Percentiles rank a stretch among this genome's conserved stretches.
phyloP scores from a whole-genome alignment of 2,113 vertebrate species.

The pig (Sus scrofa) region T2T-Sscrofa CM000817.6:10340501-10341000 shows the following conservation, averaged over 20 bases:
- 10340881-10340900: not conserved
- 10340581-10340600: not conserved
- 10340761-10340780: not conserved
- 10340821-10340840: not conserved
- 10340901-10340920: conserved; percentile 16
- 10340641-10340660: not conserved
- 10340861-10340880: not conserved
- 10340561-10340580: too few species aligned
- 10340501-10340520: not conserved
- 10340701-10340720: not conserved
- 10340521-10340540: not conserved
- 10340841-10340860: not conserved
- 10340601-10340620: conserved; percentile 18
- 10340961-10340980: not conserved
- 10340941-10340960: conserved; percentile 75
- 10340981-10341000: conserved; percentile 55
- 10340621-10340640: not conserved
- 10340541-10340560: fast-evolving
- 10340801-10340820: not conserved
- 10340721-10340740: not conserved
- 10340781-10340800: not conserved
- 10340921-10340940: conserved; percentile 73
- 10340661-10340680: not conserved
- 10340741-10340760: not conserved
- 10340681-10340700: not conserved